Evolutionary conservation across 2,113 vertebrate genomes (phyloP).

Genomic region (Grantiella picta): DNA sequence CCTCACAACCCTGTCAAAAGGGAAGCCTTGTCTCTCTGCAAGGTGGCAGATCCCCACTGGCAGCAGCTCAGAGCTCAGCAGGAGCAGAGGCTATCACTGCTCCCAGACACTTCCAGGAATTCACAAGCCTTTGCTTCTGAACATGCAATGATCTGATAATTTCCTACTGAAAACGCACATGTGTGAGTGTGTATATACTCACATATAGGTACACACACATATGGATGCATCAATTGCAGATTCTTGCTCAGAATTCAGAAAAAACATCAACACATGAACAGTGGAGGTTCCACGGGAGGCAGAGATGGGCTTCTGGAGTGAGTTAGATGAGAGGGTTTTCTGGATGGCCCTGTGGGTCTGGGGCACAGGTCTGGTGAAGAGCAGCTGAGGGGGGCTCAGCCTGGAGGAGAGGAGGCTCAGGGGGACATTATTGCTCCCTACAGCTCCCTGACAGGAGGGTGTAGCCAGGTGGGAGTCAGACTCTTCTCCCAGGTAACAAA

Average conservation of each 20-base stretch:
- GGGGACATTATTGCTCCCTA: neutral
- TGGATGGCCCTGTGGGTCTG: neutral
- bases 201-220: rapidly evolving
- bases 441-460: neutral
- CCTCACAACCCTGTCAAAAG: rapidly evolving
- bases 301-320: neutral
- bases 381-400: neutral
- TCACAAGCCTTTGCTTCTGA: neutral
- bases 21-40: neutral
- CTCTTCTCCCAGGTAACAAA: neutral
- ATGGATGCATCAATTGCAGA: neutral
- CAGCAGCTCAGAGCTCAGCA: neutral
- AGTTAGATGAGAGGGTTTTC: neutral
- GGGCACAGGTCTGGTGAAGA: neutral
- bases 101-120: neutral
- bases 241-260: neutral
- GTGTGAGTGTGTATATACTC: no score
- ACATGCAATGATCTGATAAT: neutral
- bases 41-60: neutral
- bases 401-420: neutral
- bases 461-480: neutral
- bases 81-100: neutral
- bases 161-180: rapidly evolving
- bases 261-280: neutral
- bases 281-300: neutral